Evolutionary conservation across 2,888 invertebrate genomes (phyloP).

Genomic region (Sabatieria punctata): DNA sequence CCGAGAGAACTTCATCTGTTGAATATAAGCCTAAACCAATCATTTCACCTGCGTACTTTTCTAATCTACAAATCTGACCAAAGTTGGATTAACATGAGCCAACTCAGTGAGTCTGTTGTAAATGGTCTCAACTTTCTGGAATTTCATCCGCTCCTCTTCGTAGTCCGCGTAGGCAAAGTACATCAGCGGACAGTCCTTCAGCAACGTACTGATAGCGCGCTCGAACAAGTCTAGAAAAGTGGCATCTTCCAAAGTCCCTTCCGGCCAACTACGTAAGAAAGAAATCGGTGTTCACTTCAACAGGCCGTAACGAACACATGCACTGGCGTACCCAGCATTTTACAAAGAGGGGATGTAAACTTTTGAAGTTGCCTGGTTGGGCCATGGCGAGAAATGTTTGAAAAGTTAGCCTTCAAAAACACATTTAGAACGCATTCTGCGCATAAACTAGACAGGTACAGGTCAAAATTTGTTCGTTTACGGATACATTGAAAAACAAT

Average conservation of each 20-base stretch:
- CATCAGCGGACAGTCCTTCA: conserved; percentile 74
- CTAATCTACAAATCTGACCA: conserved; percentile 44
- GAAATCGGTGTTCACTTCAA: too few relatives aligned
- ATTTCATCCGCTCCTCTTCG: conserved; percentile 78
- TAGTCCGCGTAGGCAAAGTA: conserved; percentile 98
- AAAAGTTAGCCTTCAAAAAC: too few relatives aligned
- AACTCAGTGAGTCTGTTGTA: conserved; percentile 78
- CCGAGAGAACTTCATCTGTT: conserved; percentile 96
- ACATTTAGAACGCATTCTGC: too few relatives aligned
- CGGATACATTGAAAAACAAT: too few relatives aligned
- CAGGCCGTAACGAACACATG: too few relatives aligned
- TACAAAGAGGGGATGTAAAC: too few relatives aligned
- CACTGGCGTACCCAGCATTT: too few relatives aligned
- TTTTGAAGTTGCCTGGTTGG: too few relatives aligned
- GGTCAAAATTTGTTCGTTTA: too few relatives aligned
- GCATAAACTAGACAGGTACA: too few relatives aligned
- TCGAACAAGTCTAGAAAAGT: conserved; percentile 62
- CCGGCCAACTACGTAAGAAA: conserved; percentile 1
- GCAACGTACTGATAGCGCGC: conserved; percentile 67
- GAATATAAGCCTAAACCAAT: conserved; percentile 61
- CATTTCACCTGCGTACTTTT: not conserved
- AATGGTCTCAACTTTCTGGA: conserved; percentile 86
- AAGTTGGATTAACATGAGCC: conserved; percentile 77
- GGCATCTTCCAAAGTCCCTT: conserved; percentile 5
- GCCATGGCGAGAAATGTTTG: too few relatives aligned